Evolutionary conservation across 2,797 vertebrate genomes (phyloP).

Genomic region (Rhabdomys pumilio): DNA sequence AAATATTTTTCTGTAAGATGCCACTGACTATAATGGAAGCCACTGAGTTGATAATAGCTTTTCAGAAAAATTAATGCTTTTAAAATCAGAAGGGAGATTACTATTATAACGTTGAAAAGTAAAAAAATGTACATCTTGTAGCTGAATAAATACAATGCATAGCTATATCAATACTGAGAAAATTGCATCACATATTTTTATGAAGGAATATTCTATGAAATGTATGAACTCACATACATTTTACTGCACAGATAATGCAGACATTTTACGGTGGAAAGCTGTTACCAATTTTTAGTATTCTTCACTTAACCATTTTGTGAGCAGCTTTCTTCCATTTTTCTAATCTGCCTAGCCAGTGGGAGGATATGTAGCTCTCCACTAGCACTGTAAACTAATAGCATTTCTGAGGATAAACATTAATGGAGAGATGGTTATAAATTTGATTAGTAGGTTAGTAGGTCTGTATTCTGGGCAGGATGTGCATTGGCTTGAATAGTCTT

Average conservation of each 20-base stretch:
- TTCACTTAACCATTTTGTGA: constrained; percentile 30
- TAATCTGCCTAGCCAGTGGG: background rate
- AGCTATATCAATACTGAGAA: background rate
- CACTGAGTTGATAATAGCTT: constrained; percentile 48
- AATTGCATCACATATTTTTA: constrained; percentile 10
- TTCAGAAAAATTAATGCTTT: constrained; percentile 49
- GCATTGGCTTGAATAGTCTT: background rate
- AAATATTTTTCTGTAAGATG: constrained; percentile 59
- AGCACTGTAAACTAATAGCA: background rate
- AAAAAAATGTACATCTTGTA: constrained; percentile 17
- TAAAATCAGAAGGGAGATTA: constrained; percentile 56
- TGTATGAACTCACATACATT: constrained; percentile 40
- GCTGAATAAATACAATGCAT: constrained; percentile 38
- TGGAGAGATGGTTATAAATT: background rate
- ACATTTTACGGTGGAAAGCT: constrained; percentile 35
- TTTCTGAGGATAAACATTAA: constrained; percentile 34
- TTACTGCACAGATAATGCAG: constrained; percentile 45
- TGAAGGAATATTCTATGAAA: constrained; percentile 11
- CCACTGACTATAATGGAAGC: constrained; percentile 43
- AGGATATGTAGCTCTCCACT: background rate
- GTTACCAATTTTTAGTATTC: constrained; percentile 57
- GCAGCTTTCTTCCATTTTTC: background rate
- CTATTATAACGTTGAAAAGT: constrained; percentile 57
- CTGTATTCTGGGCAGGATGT: background rate
- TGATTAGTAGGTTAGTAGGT: background rate